Base-by-base conservation (phyloP, 2,113 vertebrate species). In the Tachysurus fulvidraco region DNA sequence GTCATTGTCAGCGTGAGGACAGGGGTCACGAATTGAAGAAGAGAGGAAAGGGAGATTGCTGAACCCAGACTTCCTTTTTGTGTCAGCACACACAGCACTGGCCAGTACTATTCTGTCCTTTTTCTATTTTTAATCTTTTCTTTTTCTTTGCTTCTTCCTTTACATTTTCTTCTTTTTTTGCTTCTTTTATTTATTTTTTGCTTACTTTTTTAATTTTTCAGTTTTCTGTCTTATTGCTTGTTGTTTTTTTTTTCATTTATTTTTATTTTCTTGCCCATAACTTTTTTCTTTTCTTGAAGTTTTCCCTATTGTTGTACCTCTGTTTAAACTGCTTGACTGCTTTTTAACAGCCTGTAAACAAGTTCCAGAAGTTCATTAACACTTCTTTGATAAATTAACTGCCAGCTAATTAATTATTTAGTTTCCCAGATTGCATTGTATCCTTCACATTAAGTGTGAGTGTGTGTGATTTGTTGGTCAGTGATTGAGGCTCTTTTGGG, bases 31-130 rank as follows among this genome's bases (percentile, higher is more conserved):
- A 90, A 91, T 90, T 90, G 84, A 88, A 90, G 90, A 88, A 89
- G 85, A 91, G 90, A 91, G 90, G 90, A 91, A 91, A 89, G 81
- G 90, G 88, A 90, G 91, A 89, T 91, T 91, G 91, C 86, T 89
- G 88, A 89, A 88, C 89, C 77, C 88, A 67, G 87, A 89, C 91
- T 90, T 90, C 86, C 86, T 85, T 86, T 90, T 81, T 71, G 80
- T 87, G 86, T 87, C 89, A 90, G 86, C 86, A 87, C 88, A 88
- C 78, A 74, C 36, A 23, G 74, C 82, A 85, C 85, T 83, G 85
- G 87, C 87, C 87, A 87, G 65, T 81, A 57, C 46, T 81, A 16
- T 69, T 41, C 71, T 44, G 41, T 65, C 50, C 60, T 30, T 65
- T 65, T 46, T 54, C 44, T 65, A 41, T 17, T 12, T 83, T 28